Percentiles rank a stretch among this genome's conserved stretches.
These are phyloP conservation scores for Ephestia elutella DNA, from an alignment of 1,140 invertebrate genomes.

Conservation along the genomic window DNA sequence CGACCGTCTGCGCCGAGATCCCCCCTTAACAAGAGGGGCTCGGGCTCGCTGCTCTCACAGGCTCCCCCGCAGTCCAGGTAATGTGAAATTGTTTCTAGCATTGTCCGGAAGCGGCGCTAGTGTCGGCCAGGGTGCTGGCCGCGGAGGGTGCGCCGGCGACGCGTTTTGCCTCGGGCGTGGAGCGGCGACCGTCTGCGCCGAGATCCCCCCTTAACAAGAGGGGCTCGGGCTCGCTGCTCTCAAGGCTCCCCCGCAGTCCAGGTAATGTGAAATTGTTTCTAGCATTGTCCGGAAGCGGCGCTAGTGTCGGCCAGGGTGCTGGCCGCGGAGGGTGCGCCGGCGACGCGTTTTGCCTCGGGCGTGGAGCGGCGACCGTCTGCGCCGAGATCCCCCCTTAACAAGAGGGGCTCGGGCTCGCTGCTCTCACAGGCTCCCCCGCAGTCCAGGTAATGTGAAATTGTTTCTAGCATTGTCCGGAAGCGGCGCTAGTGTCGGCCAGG, in stretches of 20 bases:
- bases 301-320: conserved; percentile 83
- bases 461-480: conserved; percentile 75
- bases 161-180: conserved; percentile 84
- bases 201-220: conserved; percentile 82
- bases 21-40: conserved; percentile 79
- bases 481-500: conserved; percentile 83
- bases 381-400: conserved; percentile 81
- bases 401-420: conserved; percentile 77
- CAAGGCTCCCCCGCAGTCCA: conserved; percentile 55
- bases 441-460: conserved; percentile 27
- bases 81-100: conserved; percentile 26
- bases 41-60: conserved; percentile 72
- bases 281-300: conserved; percentile 79
- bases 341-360: conserved; percentile 83
- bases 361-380: conserved; percentile 83
- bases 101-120: conserved; percentile 80
- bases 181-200: conserved; percentile 81
- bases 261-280: conserved; percentile 25
- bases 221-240: conserved; percentile 75
- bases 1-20: conserved; percentile 82
- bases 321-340: conserved; percentile 77
- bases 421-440: conserved; percentile 65
- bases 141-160: conserved; percentile 79
- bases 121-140: conserved; percentile 82
- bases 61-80: conserved; percentile 55